Conservation (phyloP, 1,140 invertebrate genomes). For the Scaptodrosophila lebanonensis region DNA sequence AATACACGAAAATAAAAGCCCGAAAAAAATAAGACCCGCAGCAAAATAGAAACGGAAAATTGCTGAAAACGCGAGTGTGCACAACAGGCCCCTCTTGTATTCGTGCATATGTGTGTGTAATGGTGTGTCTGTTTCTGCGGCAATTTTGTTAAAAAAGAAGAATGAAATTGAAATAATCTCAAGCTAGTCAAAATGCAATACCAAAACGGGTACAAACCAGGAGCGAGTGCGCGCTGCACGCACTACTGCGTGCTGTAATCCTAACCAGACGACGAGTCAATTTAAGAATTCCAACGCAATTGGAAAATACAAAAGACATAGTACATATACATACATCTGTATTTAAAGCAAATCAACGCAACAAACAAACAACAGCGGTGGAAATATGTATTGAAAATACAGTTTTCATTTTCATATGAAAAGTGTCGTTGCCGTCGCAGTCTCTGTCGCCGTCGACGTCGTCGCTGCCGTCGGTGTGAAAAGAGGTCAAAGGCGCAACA, state of each 20-base stretch:
- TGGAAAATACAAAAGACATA: constrained; percentile 17
- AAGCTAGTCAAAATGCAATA: constrained; percentile 70
- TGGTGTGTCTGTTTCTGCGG: too few relatives aligned
- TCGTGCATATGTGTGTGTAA: background rate
- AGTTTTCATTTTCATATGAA: constrained; percentile 21
- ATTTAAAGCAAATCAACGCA: background rate
- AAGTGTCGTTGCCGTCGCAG: constrained; percentile 21
- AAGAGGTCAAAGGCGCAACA: constrained; percentile 74
- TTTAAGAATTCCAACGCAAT: constrained; percentile 6
- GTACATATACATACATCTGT: constrained; percentile 19
- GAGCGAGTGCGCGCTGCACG: constrained; percentile 12
- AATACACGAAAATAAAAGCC: constrained; percentile 34
- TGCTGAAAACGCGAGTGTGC: constrained; percentile 58
- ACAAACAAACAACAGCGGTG: background rate
- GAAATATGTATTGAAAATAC: constrained; percentile 3
- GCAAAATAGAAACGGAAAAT: constrained; percentile 20
- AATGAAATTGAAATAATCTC: constrained; percentile 39
- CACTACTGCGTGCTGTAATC: constrained; percentile 45
- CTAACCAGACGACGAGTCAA: constrained; percentile 4
- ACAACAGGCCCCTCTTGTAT: too few relatives aligned
- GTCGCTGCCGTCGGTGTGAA: constrained; percentile 45
- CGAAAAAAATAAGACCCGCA: constrained; percentile 17
- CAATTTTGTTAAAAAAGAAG: too few relatives aligned
- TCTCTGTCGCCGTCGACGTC: constrained; percentile 11
- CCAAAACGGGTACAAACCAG: constrained; percentile 30